Evolutionary conservation across 2,888 invertebrate genomes (phyloP).

Genomic region (Thera obeliscata): DNA sequence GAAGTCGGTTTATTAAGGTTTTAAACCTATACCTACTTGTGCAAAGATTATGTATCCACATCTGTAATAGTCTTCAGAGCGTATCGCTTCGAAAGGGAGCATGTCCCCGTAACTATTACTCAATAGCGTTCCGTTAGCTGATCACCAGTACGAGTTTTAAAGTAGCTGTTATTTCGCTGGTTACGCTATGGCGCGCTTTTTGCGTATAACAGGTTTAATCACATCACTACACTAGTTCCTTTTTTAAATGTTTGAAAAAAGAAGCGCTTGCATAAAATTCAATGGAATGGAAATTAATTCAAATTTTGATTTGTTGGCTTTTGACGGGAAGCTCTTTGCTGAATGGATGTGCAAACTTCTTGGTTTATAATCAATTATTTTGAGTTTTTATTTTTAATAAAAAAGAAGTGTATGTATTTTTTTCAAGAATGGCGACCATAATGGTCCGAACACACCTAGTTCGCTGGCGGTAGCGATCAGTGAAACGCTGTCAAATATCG

Average conservation of each 20-base stretch:
- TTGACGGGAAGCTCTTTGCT: too few species aligned
- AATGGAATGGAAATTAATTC: background rate
- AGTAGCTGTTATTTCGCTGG: constrained; percentile 44
- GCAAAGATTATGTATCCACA: constrained; percentile 4
- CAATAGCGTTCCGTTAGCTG: constrained; percentile 54
- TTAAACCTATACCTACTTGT: background rate
- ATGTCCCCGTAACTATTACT: constrained; percentile 55
- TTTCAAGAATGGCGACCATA: too few species aligned
- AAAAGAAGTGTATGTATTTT: too few species aligned
- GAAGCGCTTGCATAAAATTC: background rate
- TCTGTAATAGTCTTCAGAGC: constrained; percentile 20
- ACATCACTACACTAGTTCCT: constrained; percentile 19
- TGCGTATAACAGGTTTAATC: constrained; percentile 16
- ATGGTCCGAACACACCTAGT: too few species aligned
- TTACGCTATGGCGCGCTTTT: constrained; percentile 39
- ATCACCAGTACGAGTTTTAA: constrained; percentile 30
- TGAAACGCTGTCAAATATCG: too few species aligned
- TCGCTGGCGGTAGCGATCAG: too few species aligned
- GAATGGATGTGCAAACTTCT: too few species aligned
- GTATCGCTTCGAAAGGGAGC: constrained; percentile 20
- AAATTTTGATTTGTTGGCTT: too few species aligned
- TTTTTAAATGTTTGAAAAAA: constrained; percentile 10
- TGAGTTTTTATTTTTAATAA: too few species aligned
- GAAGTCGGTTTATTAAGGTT: too few species aligned
- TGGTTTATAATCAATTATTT: too few species aligned